Base-by-base conservation (phyloP, 2,888 invertebrate species). In the Cryptus armator region DNA sequence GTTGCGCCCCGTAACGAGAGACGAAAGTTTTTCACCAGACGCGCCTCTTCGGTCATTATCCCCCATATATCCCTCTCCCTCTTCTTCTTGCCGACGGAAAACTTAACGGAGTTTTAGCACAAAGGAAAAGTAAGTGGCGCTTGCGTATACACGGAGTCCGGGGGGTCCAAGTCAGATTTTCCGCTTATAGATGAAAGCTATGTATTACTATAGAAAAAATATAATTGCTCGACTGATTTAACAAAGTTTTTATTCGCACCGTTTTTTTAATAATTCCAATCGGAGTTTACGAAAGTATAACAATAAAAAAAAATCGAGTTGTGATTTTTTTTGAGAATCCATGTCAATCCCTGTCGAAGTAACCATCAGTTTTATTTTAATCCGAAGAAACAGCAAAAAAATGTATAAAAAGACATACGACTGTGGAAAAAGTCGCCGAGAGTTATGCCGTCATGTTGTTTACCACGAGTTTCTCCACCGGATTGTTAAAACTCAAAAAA, bases 1-100 rank as follows among this genome's bases (percentile, higher is more conserved):
- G 24, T 16, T 19, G 77, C 81, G 83, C 64, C 79, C 71, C 88
- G 85, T 90, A 91, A 90, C 89, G 89, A 90, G 81, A 70, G 89
- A 86, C 88, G 82, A 86, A 88, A 88, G 86, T 88, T 89, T 88
- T 90, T 88, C 84, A 74, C 74, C 81, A 70, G 75, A 75, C 76
- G 83, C 83, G 76, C 19, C 76, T 62, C 76, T 83, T 80, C 79
- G 79, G 76, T 56, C 81, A 71, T 76, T 68, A 67, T 72, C 79
- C 43, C 12, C 32, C 14, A 3, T 12, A 7, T 19, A 5, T 19
- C 56, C 56, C 24, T 2, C 19, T 1, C 14, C 24, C 12, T 10
- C 14, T 0, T 14, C 24, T 24, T 12, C 75, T 43, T 12, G n/a
- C 71, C n/a, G 48, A 24, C 70, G 78, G 59, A 75, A 85, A 82